phyloP scores from a whole-genome alignment of 53 echinoderm and acorn worm genomes.

The Paracentrotus lividus region DNA sequence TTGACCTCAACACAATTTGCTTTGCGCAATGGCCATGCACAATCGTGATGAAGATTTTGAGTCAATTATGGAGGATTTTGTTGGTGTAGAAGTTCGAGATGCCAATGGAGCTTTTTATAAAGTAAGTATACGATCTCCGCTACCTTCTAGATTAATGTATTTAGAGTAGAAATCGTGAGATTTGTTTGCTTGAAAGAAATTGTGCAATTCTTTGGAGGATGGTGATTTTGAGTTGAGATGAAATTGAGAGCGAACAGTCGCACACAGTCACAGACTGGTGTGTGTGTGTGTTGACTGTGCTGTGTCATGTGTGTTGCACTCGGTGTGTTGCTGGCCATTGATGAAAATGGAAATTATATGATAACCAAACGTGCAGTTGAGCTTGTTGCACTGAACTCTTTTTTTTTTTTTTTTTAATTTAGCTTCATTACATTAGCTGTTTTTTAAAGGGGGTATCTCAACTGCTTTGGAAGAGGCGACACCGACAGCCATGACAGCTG shows the following conservation, averaged over 20 bases:
- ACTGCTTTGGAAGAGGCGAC: too few species aligned
- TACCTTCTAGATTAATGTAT: not conserved
- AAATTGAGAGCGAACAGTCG: not conserved
- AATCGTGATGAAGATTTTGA: not conserved
- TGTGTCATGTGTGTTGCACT: too few species aligned
- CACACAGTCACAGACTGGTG: too few species aligned
- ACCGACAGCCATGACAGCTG: too few species aligned
- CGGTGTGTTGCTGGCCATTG: too few species aligned
- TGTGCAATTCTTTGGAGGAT: not conserved
- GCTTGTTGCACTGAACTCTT: too few species aligned
- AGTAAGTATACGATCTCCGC: not conserved
- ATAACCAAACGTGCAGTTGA: too few species aligned
- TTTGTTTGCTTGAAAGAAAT: not conserved
- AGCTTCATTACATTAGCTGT: too few species aligned
- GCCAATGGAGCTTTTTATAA: constrained; percentile 51
- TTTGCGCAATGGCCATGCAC: not conserved
- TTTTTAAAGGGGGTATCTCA: too few species aligned
- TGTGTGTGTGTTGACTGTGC: too few species aligned
- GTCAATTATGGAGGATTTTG: constrained; percentile 39
- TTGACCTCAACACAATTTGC: not conserved
- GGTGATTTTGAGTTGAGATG: not conserved
- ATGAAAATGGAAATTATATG: too few species aligned
- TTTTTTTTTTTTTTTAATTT: too few species aligned
- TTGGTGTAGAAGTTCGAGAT: constrained; percentile 55
- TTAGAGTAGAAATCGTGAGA: not conserved